A percentile compares a stretch with the other conserved stretches of the same genome.
phyloP scores from a whole-genome alignment of 1,140 invertebrate genomes.

The Zaprionus camerounensis region DNA sequence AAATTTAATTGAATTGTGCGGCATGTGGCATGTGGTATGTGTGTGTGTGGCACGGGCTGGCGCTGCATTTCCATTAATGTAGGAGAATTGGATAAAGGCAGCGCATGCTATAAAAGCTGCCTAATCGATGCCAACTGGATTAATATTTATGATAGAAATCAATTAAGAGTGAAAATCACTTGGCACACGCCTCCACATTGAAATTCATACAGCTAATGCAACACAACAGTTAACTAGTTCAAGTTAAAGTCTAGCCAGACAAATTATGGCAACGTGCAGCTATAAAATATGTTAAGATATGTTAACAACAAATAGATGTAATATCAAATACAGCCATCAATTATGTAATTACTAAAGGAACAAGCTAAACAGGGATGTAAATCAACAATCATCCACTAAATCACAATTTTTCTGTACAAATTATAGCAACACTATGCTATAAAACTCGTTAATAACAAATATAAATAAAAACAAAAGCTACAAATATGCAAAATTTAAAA shows the following conservation, averaged over 20 bases:
- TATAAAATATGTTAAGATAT: neutral
- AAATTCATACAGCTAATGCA: neutral
- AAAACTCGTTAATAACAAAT: neutral
- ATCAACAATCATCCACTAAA: no score
- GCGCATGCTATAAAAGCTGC: neutral
- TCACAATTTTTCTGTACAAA: neutral
- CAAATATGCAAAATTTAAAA: neutral
- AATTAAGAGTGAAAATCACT: neutral
- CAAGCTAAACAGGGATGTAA: no score
- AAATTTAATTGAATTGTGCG: slow-evolving; percentile 72
- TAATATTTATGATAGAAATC: neutral
- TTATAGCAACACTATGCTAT: neutral
- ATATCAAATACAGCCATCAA: neutral
- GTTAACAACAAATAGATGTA: no score
- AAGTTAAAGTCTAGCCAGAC: no score
- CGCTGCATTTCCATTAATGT: slow-evolving; percentile 49
- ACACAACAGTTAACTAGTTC: neutral
- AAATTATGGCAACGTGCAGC: neutral
- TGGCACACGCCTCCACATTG: neutral
- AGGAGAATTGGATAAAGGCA: neutral
- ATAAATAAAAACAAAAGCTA: no score
- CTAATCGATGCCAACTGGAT: slow-evolving; percentile 1
- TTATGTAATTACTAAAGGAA: no score
- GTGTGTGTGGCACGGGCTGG: slow-evolving; percentile 16
- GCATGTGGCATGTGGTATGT: slow-evolving; percentile 16